phyloP scores from a whole-genome alignment of 35 echinoderm and acorn worm species.

The Amphiura filiformis region DNA sequence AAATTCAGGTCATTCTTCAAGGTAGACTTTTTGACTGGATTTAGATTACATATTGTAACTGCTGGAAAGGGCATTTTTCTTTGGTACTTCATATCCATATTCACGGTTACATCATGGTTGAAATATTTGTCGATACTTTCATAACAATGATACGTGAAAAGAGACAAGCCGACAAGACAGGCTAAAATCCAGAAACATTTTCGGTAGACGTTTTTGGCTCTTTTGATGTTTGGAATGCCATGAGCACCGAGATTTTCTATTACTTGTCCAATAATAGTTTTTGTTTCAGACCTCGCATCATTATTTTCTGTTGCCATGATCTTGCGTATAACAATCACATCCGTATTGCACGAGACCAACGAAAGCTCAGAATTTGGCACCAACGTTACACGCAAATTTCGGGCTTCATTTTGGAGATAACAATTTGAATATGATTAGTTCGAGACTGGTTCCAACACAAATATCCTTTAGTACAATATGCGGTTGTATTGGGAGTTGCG shows the following conservation, averaged over 20 bases:
- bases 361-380: too few species aligned
- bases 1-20: neutral
- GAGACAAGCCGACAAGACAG: neutral
- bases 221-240: conserved; percentile 53
- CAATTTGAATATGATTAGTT: too few species aligned
- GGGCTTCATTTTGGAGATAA: too few species aligned
- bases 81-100: conserved; percentile 8
- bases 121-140: conserved; percentile 3
- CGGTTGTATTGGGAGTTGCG: too few species aligned
- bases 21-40: conserved; percentile 6
- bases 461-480: too few species aligned
- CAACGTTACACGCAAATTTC: too few species aligned
- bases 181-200: conserved; percentile 18
- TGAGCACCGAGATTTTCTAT: conserved; percentile 47
- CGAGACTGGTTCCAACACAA: too few species aligned
- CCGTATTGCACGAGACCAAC: too few species aligned
- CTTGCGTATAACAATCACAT: too few species aligned
- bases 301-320: too few species aligned
- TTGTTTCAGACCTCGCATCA: too few species aligned
- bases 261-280: too few species aligned
- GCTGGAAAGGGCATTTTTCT: conserved; percentile 34
- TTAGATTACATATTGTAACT: conserved; percentile 60
- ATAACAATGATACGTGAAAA: conserved; percentile 22
- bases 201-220: neutral
- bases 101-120: conserved; percentile 14